Evolutionary conservation across 2,888 invertebrate genomes (phyloP).

Genomic region (Cheilosia urbana): DNA sequence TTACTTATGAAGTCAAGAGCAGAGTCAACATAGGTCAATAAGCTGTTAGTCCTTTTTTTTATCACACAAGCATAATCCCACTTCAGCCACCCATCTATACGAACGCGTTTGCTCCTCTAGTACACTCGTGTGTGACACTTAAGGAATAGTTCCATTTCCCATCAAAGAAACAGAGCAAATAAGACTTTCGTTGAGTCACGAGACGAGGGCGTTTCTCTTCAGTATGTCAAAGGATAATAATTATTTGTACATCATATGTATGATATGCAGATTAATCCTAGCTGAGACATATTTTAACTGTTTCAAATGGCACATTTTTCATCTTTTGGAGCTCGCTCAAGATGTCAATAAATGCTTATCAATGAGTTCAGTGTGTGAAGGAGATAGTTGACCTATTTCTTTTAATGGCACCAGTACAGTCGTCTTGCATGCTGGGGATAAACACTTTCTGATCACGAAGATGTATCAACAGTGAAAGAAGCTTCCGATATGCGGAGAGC

Average conservation of each 20-base stretch:
- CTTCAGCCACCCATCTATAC: not conserved
- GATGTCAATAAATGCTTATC: slow-evolving; percentile 66
- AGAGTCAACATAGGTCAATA: slow-evolving; percentile 69
- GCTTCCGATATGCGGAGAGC: not conserved
- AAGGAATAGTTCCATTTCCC: slow-evolving; percentile 47
- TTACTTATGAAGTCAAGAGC: slow-evolving; percentile 62
- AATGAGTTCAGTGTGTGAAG: slow-evolving; percentile 65
- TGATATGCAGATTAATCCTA: slow-evolving; percentile 47
- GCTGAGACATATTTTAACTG: slow-evolving; percentile 25
- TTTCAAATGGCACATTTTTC: not conserved
- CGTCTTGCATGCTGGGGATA: slow-evolving; percentile 19
- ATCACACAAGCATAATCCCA: not conserved
- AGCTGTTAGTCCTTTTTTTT: slow-evolving; percentile 45
- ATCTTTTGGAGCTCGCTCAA: not conserved
- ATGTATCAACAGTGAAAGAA: not conserved
- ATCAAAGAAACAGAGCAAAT: slow-evolving; percentile 56
- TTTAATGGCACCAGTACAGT: not conserved
- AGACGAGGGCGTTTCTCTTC: slow-evolving; percentile 34
- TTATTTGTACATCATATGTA: slow-evolving; percentile 54
- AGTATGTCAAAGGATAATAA: slow-evolving; percentile 67
- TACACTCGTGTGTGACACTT: slow-evolving; percentile 34
- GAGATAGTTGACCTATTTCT: slow-evolving; percentile 55
- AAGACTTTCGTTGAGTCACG: slow-evolving; percentile 39
- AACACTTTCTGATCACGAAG: slow-evolving; percentile 51
- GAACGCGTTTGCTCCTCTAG: slow-evolving; percentile 29